These are phyloP conservation scores for Aricia agestis DNA, from an alignment of 1,140 invertebrate genomes.

Conservation along the genomic window DNA sequence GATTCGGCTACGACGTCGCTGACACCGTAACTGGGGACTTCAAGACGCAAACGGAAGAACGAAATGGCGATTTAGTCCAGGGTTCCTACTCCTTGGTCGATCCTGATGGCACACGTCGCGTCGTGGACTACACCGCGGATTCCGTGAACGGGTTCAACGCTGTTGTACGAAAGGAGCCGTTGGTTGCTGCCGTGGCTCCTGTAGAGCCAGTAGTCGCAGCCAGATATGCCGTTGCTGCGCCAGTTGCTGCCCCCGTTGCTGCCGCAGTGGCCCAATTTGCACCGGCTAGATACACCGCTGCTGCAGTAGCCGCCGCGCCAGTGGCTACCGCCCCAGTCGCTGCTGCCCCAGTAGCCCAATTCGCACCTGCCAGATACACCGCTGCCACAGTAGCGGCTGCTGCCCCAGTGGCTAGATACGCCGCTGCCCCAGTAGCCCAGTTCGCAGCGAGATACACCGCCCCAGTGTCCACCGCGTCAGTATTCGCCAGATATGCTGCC, in stretches of 20 bases:
- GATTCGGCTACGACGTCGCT: conserved; percentile 78
- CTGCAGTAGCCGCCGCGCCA: not conserved
- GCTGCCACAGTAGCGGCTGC: conserved; percentile 12
- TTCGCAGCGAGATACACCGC: conserved; percentile 23
- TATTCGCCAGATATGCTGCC: conserved; percentile 21
- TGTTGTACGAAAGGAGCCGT: conserved; percentile 72
- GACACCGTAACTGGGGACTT: conserved; percentile 79
- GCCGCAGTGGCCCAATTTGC: conserved; percentile 15
- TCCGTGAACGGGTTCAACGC: conserved; percentile 80
- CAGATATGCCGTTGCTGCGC: conserved; percentile 20
- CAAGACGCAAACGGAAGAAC: conserved; percentile 79
- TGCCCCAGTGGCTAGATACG: conserved; percentile 1
- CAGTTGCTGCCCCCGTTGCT: conserved; percentile 24
- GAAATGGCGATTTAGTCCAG: conserved; percentile 78
- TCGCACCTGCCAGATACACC: not conserved
- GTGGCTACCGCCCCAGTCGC: conserved; percentile 15
- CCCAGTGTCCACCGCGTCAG: conserved; percentile 22
- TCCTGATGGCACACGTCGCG: conserved; percentile 76
- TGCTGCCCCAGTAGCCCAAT: not conserved
- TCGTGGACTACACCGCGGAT: conserved; percentile 78
- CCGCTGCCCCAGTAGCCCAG: conserved; percentile 10
- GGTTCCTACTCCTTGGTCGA: conserved; percentile 78
- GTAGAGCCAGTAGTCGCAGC: conserved; percentile 46
- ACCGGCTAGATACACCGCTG: conserved; percentile 19
- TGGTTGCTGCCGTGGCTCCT: conserved; percentile 49